phyloP scores from a whole-genome alignment of 2,797 vertebrate genomes.

The Gymnocypris eckloni region DNA sequence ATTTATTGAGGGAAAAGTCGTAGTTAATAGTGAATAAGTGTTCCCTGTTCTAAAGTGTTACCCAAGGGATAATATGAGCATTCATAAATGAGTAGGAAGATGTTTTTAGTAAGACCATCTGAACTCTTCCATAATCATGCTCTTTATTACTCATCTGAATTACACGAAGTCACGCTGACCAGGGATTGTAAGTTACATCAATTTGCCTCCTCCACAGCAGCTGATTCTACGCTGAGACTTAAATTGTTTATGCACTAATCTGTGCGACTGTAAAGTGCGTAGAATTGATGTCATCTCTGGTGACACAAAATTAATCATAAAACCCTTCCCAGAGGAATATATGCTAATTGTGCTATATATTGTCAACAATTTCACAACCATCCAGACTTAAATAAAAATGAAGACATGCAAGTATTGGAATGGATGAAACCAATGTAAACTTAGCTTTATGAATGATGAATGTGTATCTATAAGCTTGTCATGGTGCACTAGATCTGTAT shows the following conservation, averaged over 20 bases:
- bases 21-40: no score
- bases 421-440: not conserved
- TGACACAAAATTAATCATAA: constrained; percentile 35
- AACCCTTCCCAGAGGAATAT: constrained; percentile 5
- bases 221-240: constrained; percentile 54
- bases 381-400: constrained; percentile 1
- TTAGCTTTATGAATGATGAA: not conserved
- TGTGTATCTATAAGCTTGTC: not conserved
- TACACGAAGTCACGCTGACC: constrained; percentile 43
- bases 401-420: not conserved
- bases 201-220: constrained; percentile 62
- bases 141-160: constrained; percentile 58
- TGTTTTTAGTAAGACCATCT: constrained; percentile 45
- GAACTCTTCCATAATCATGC: constrained; percentile 46
- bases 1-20: no score
- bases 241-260: constrained; percentile 16
- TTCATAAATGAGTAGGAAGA: constrained; percentile 7
- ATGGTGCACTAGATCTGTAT: not conserved
- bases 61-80: not conserved
- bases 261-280: constrained; percentile 25
- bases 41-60: no score
- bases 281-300: constrained; percentile 25
- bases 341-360: constrained; percentile 34
- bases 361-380: not conserved
- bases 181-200: constrained; percentile 53